phyloP scores from a whole-genome alignment of 2,797 vertebrate genomes.

The Hippoglossus hippoglossus region DNA sequence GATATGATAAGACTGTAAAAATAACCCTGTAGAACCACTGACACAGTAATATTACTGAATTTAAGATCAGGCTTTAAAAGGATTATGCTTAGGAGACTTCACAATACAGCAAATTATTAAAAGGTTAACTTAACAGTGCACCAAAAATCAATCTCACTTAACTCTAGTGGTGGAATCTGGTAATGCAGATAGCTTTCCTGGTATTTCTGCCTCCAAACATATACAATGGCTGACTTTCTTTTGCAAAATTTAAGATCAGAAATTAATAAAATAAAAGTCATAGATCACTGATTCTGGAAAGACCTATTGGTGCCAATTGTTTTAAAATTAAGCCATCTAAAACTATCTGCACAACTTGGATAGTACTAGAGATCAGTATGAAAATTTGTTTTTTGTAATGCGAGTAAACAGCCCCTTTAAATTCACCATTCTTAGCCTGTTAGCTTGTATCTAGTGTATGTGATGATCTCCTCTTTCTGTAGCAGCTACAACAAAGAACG shows the following conservation, averaged over 20 bases:
- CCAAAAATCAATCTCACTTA: constrained; percentile 11
- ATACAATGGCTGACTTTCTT: neutral
- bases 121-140: constrained; percentile 22
- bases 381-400: constrained; percentile 7
- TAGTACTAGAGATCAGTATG: constrained; percentile 1
- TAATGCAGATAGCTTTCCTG: neutral
- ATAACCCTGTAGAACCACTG: constrained; percentile 63
- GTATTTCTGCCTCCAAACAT: neutral
- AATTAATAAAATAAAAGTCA: too few species aligned
- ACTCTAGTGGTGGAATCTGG: neutral
- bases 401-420: constrained; percentile 30
- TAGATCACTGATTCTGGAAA: too few species aligned
- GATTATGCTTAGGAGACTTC: constrained; percentile 32
- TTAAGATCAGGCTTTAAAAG: constrained; percentile 41
- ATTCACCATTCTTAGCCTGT: constrained; percentile 20
- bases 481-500: constrained; percentile 38
- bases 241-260: too few species aligned
- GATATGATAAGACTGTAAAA: constrained; percentile 34
- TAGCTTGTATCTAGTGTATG: constrained; percentile 21
- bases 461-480: constrained; percentile 41
- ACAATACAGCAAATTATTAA: constrained; percentile 10
- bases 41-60: constrained; percentile 47
- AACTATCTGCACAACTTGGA: neutral
- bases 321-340: neutral
- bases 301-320: too few species aligned